These are phyloP conservation scores for Coleophora deauratella DNA, from an alignment of 2,888 invertebrate species.

Conservation along the genomic window DNA sequence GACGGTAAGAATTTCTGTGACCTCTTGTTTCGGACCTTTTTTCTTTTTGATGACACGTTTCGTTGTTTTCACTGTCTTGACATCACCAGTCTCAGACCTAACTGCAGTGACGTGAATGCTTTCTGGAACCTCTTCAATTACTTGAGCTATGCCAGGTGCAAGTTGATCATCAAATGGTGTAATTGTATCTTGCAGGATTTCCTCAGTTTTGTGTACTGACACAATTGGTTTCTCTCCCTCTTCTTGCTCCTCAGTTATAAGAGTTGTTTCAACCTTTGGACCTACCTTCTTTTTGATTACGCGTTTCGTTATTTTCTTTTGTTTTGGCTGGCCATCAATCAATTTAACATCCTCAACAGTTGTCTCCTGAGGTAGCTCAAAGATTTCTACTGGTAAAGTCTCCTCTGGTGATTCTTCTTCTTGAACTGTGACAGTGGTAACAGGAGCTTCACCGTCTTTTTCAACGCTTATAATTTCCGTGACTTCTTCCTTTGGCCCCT, in stretches of 20 bases:
- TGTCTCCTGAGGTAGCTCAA: constrained; percentile 38
- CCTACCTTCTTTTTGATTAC: constrained; percentile 28
- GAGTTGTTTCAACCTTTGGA: constrained; percentile 24
- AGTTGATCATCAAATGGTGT: constrained; percentile 15
- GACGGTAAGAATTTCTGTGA: constrained; percentile 11
- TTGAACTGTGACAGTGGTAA: constrained; percentile 14
- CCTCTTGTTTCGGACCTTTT: constrained; percentile 39
- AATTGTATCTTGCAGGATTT: constrained; percentile 18
- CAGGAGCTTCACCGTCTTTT: constrained; percentile 22
- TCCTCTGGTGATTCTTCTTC: constrained; percentile 12
- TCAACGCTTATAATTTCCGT: constrained; percentile 19
- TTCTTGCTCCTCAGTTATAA: constrained; percentile 18
- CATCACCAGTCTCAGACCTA: constrained; percentile 26
- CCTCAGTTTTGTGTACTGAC: constrained; percentile 23
- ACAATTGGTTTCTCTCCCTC: constrained; percentile 18
- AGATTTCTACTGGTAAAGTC: constrained; percentile 12
- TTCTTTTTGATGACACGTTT: constrained; percentile 16
- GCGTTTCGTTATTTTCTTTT: constrained; percentile 17
- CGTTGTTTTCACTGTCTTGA: constrained; percentile 10
- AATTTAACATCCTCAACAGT: constrained; percentile 18
- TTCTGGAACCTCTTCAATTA: constrained; percentile 32
- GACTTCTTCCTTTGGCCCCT: constrained; percentile 27
- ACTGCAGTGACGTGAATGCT: constrained; percentile 38
- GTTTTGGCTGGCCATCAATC: constrained; percentile 16
- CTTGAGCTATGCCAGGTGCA: constrained; percentile 12